phyloP scores from a whole-genome alignment of 2,888 invertebrate genomes.

The Bimastos eiseni region DNA sequence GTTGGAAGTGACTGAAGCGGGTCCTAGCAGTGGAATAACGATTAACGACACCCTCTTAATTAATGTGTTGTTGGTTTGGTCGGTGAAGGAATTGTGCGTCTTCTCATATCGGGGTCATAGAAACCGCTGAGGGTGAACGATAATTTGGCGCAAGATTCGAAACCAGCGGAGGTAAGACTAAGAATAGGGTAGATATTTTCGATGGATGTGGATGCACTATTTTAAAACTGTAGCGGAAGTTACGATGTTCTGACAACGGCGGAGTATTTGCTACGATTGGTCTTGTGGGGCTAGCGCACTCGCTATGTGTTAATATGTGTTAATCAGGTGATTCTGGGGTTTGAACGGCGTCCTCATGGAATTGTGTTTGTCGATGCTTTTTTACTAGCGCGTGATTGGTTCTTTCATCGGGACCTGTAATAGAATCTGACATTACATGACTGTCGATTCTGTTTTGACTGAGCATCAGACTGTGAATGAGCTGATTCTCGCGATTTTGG shows the following conservation, averaged over 20 bases:
- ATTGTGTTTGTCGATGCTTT: not conserved
- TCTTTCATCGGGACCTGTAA: too few species aligned
- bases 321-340: too few species aligned
- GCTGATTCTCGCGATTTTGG: too few species aligned
- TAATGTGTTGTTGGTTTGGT: not conserved
- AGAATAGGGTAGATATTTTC: not conserved
- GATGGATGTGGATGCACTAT: not conserved
- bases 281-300: not conserved
- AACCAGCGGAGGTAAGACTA: not conserved
- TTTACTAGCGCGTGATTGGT: not conserved
- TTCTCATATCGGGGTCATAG: not conserved
- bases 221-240: not conserved
- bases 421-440: too few species aligned
- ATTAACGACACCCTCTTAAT: not conserved
- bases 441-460: too few species aligned
- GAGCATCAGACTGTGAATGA: too few species aligned
- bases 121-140: not conserved
- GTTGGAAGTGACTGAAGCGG: not conserved
- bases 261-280: not conserved
- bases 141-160: not conserved
- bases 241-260: not conserved
- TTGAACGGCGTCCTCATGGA: not conserved
- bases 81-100: not conserved
- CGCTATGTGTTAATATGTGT: too few species aligned
- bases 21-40: not conserved